Base-by-base conservation (phyloP, 2,888 invertebrate genomes). In the Gymnoscelis rufifasciata region DNA sequence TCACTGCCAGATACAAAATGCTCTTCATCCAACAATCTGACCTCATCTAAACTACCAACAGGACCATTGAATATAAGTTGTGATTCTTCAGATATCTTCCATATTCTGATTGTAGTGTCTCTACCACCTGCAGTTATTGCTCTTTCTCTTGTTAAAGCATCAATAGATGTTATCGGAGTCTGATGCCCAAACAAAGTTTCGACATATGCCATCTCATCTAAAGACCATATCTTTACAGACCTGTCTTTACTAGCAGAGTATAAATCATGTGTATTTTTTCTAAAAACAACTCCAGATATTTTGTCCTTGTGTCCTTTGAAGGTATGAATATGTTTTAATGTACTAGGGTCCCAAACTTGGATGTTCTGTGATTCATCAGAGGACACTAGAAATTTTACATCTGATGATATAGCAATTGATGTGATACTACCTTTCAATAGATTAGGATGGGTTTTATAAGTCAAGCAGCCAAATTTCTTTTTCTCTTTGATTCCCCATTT, bases 31-130 rank as follows among this genome's bases (percentile, higher is more conserved):
- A 99, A 91, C 36, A 98, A 89, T 67, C 93, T 93, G 0, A 99
- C 95, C 67, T 91, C 92, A 78, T 99, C 99, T 52, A 99, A 92
- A 60, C 87, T 87, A 49, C 95, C 95, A 8, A 86, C 79, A 45
- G 95, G 94, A 0, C 95, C 96, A 74, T 97, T 95, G 71, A 95
- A 98, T 59, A 99, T 94, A 11, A 99, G 88, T 72, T 99, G 99
- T 11, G 98, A 97, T 74, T 99, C 99, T 83, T 99, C 98, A 1
- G 94, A 92, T 46, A 99, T 94, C 79, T 99, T 99, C 98, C 99
- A 99, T 60, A 99, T 91, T 60, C 98, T 90, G 11, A 98, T 83
- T 1, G 95, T 91, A 29, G 92, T 91, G 71, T 99, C 99, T 51
- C 93, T 90, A 2, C 98, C 97, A 10, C 99, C 98, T 11, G 95